Evolutionary conservation across 2,888 invertebrate genomes (phyloP).

Genomic region (Chaitophorus viminalis): DNA sequence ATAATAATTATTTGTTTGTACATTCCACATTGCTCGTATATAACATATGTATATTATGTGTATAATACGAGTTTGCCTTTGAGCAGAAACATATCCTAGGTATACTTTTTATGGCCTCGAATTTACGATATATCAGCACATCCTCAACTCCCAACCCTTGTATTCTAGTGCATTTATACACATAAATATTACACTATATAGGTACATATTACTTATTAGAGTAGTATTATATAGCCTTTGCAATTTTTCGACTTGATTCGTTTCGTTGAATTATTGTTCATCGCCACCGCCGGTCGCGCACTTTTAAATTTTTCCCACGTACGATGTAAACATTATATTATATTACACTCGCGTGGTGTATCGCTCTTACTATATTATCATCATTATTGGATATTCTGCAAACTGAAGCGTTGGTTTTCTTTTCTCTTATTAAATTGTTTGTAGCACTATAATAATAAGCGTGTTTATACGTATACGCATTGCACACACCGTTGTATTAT

Average conservation of each 20-base stretch:
- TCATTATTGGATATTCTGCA: background rate
- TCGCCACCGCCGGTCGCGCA: background rate
- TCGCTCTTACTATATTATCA: background rate
- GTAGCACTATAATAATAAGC: background rate
- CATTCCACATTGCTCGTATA: too few species aligned
- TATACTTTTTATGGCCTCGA: background rate
- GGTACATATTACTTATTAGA: too few species aligned
- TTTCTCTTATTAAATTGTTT: background rate
- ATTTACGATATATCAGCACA: background rate
- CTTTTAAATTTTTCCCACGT: background rate
- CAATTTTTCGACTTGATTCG: background rate
- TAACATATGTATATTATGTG: too few species aligned
- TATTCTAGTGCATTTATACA: too few species aligned
- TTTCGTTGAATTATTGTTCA: background rate
- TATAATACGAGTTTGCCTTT: background rate
- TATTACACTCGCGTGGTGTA: background rate
- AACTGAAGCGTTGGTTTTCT: background rate
- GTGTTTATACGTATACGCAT: background rate
- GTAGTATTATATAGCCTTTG: background rate
- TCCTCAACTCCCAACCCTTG: too few species aligned
- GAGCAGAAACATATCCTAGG: background rate
- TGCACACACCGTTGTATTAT: background rate
- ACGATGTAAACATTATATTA: background rate
- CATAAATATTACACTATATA: too few species aligned
- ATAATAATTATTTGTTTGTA: too few species aligned